Evolutionary conservation across 2,888 invertebrate genomes (phyloP).

Genomic region (Sphinx pinastri): DNA sequence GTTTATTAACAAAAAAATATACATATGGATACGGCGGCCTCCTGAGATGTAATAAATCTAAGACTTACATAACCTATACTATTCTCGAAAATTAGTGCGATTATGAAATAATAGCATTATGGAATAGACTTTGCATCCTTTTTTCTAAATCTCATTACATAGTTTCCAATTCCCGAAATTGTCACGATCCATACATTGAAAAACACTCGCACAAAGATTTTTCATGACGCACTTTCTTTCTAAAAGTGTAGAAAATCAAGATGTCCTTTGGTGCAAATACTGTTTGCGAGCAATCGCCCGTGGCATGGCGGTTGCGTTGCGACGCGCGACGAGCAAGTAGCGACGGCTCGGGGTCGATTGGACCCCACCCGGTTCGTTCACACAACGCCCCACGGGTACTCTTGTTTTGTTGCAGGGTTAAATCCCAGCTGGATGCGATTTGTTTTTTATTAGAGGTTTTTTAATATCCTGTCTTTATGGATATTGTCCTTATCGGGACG

Average conservation of each 20-base stretch:
- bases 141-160: too few relatives aligned
- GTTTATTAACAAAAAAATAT: too few relatives aligned
- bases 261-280: constrained; percentile 51
- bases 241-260: constrained; percentile 42
- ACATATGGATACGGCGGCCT: too few relatives aligned
- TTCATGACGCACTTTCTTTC: background rate
- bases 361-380: constrained; percentile 65
- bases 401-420: constrained; percentile 37
- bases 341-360: constrained; percentile 31
- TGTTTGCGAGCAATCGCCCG: constrained; percentile 60
- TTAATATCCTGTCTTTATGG: background rate
- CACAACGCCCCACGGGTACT: constrained; percentile 59
- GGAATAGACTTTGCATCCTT: too few relatives aligned
- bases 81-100: too few relatives aligned
- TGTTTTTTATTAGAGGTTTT: background rate
- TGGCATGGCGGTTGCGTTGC: constrained; percentile 60
- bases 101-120: too few relatives aligned
- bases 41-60: too few relatives aligned
- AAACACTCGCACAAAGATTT: background rate
- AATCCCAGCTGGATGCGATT: constrained; percentile 38
- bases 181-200: background rate
- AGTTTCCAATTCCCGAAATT: too few relatives aligned
- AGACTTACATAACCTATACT: too few relatives aligned
- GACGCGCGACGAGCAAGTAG: constrained; percentile 34
- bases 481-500: too few relatives aligned